These are phyloP conservation scores for Acanthococcus lagerstroemiae DNA, from an alignment of 2,888 invertebrate species.

Conservation along the genomic window DNA sequence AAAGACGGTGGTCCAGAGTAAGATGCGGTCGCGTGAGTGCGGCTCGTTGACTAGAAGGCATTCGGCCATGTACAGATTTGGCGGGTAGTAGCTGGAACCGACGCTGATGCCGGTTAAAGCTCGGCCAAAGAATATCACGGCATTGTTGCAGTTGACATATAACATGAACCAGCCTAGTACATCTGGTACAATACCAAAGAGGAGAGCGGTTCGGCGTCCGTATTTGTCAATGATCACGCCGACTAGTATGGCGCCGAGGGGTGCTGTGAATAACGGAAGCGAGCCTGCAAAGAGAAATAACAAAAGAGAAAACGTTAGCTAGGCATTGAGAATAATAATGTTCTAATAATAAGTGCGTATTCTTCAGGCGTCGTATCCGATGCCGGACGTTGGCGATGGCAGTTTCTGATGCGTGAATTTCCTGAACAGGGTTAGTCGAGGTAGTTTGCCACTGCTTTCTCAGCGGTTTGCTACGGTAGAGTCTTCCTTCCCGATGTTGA, in stretches of 20 bases:
- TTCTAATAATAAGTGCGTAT: too few species aligned
- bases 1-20: slow-evolving; percentile 48
- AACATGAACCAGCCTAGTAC: slow-evolving; percentile 47
- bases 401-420: too few species aligned
- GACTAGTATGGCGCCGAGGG: neutral
- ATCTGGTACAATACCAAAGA: slow-evolving; percentile 45
- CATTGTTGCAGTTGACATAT: slow-evolving; percentile 40
- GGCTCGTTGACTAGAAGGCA: slow-evolving; percentile 36
- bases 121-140: slow-evolving; percentile 37
- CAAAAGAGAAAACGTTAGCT: too few species aligned
- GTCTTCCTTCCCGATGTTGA: too few species aligned
- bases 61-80: slow-evolving; percentile 50
- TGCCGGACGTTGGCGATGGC: too few species aligned
- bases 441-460: too few species aligned
- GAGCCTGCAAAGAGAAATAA: slow-evolving; percentile 1
- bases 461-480: too few species aligned
- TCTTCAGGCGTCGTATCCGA: too few species aligned
- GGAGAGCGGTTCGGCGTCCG: slow-evolving; percentile 46
- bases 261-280: neutral
- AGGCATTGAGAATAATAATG: too few species aligned
- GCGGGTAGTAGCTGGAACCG: slow-evolving; percentile 48
- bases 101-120: slow-evolving; percentile 41
- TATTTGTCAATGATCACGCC: slow-evolving; percentile 47
- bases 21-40: slow-evolving; percentile 44
- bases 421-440: too few species aligned